phyloP scores from a whole-genome alignment of 2,797 vertebrate genomes.

The Sphenopsis melanotis region DNA sequence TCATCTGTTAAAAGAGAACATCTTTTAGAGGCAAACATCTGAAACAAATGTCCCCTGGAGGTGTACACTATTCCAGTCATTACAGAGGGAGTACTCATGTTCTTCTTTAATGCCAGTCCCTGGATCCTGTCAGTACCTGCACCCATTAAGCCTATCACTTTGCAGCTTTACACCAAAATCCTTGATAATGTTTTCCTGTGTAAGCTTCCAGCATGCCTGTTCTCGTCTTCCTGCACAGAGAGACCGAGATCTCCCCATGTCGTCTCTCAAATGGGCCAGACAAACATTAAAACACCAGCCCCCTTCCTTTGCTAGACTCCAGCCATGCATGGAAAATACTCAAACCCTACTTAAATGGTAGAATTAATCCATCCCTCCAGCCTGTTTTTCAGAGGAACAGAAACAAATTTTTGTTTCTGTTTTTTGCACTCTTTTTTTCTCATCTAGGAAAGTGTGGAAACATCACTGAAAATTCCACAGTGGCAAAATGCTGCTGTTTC shows the following conservation, averaged over 20 bases:
- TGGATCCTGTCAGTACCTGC: constrained; percentile 52
- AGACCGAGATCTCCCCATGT: not conserved
- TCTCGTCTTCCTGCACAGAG: not conserved
- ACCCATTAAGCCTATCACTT: constrained; percentile 54
- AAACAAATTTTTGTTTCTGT: not conserved
- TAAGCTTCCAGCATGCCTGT: constrained; percentile 15
- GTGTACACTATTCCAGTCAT: not conserved
- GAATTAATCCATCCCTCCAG: not conserved
- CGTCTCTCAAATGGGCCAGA: not conserved
- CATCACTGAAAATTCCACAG: not conserved
- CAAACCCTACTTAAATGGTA: not conserved
- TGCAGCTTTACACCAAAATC: constrained; percentile 51
- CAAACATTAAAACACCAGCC: not conserved
- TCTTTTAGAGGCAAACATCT: not conserved
- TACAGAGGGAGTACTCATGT: not conserved
- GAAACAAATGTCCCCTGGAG: constrained; percentile 34
- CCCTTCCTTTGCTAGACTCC: not conserved
- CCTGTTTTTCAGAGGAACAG: not conserved
- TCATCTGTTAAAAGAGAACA: not conserved
- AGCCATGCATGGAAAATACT: not conserved
- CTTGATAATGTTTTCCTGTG: constrained; percentile 28
- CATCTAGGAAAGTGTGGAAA: not conserved
- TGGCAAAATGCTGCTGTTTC: not conserved
- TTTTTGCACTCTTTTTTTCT: not conserved
- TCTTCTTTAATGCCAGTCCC: constrained; percentile 8